phyloP scores from a whole-genome alignment of 2,113 vertebrate species.

The Coptodon bakossiorum region DNA sequence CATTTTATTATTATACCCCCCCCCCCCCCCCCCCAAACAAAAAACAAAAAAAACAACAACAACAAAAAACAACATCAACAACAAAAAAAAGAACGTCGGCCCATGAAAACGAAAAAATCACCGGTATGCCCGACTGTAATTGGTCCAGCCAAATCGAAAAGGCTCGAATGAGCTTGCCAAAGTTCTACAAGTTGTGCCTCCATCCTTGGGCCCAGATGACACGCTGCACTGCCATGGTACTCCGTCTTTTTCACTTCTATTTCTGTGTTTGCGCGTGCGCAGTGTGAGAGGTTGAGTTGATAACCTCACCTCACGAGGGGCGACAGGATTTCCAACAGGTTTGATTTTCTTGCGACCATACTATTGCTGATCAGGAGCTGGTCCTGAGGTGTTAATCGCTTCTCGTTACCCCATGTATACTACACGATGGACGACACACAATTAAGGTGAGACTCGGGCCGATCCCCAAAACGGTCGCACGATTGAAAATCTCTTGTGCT shows the following conservation, averaged over 20 bases:
- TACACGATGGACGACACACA: neutral
- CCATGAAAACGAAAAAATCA: too few species aligned
- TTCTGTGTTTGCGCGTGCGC: accelerated
- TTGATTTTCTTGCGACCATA: neutral
- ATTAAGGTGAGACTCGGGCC: neutral
- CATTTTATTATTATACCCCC: too few species aligned
- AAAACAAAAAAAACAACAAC: too few species aligned
- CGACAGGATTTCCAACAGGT: neutral
- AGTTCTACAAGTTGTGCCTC: neutral
- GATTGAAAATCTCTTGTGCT: neutral
- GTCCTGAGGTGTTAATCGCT: neutral
- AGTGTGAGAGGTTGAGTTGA: neutral
- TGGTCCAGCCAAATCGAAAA: neutral
- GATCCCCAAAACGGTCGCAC: neutral
- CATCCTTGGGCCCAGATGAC: neutral
- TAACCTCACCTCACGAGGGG: neutral
- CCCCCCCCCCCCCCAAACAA: too few species aligned
- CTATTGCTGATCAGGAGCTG: neutral
- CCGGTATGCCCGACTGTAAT: too few species aligned
- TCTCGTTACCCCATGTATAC: neutral
- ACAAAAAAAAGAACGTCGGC: too few species aligned
- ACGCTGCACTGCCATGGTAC: neutral
- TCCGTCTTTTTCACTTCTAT: neutral
- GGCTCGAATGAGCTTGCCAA: neutral
- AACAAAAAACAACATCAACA: too few species aligned